Percentiles rank a stretch among this genome's conserved stretches.
These are phyloP conservation scores for Drosophila navojoa DNA, from an alignment of 1,140 invertebrate species.

Conservation along the genomic window DNA sequence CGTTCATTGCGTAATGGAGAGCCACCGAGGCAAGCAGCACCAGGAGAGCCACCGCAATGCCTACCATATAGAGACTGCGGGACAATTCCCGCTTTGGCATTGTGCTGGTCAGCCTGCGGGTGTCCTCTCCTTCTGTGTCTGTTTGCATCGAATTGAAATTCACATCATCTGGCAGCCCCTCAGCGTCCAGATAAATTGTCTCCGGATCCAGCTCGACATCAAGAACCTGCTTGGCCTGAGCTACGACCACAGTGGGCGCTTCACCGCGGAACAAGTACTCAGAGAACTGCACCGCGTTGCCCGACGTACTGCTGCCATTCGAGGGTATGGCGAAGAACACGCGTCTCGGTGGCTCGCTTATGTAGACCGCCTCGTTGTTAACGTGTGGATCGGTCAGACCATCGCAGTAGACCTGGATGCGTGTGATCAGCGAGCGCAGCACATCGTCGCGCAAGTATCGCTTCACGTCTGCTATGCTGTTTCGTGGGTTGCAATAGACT, in stretches of 20 bases:
- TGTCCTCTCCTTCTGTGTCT: slow-evolving; percentile 33
- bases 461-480: slow-evolving; percentile 73
- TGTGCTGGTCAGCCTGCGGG: slow-evolving; percentile 42
- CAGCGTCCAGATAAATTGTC: slow-evolving; percentile 62
- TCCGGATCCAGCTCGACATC: slow-evolving; percentile 74
- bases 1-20: slow-evolving; percentile 61
- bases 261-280: slow-evolving; percentile 81
- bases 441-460: slow-evolving; percentile 77
- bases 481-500: slow-evolving; percentile 70
- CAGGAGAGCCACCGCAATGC: slow-evolving; percentile 70
- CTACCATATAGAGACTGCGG: slow-evolving; percentile 74
- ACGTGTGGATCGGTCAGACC: slow-evolving; percentile 76
- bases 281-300: slow-evolving; percentile 66
- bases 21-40: slow-evolving; percentile 69
- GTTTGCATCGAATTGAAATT: slow-evolving; percentile 35
- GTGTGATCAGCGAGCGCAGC: slow-evolving; percentile 73
- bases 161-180: slow-evolving; percentile 69
- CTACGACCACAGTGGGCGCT: slow-evolving; percentile 70
- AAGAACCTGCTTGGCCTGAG: slow-evolving; percentile 78
- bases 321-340: slow-evolving; percentile 72
- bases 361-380: slow-evolving; percentile 64
- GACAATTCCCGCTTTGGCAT: slow-evolving; percentile 73
- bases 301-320: slow-evolving; percentile 6
- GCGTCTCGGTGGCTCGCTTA: slow-evolving; percentile 75
- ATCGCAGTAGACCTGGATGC: slow-evolving; percentile 82